Evolutionary conservation across 2,888 invertebrate genomes (phyloP).

Genomic region (Noctua pronuba): DNA sequence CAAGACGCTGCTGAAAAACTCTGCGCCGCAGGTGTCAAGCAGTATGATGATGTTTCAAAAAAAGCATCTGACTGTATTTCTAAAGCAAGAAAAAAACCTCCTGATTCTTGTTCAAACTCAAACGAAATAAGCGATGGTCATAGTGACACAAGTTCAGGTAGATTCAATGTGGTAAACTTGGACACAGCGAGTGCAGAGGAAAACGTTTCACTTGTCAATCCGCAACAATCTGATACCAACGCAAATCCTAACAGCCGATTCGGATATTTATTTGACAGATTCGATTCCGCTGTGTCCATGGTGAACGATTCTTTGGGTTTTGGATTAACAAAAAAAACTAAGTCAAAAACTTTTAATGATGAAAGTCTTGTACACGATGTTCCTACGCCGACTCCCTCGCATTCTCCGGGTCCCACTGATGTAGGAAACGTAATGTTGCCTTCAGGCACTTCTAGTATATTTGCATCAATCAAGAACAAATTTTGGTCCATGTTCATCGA

Average conservation of each 20-base stretch:
- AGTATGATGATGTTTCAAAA: conserved; percentile 62
- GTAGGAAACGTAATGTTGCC: conserved; percentile 25
- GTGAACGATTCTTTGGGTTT: conserved; percentile 63
- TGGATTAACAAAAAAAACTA: conserved; percentile 49
- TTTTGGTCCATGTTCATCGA: conserved; percentile 74
- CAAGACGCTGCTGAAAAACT: conserved; percentile 74
- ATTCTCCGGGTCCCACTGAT: conserved; percentile 49
- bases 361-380: conserved; percentile 68
- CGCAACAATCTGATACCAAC: background rate
- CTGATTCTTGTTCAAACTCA: conserved; percentile 30
- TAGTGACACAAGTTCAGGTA: conserved; percentile 6
- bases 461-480: conserved; percentile 72
- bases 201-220: background rate
- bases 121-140: conserved; percentile 36
- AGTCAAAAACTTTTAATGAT: conserved; percentile 56
- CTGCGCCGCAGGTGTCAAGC: conserved; percentile 69
- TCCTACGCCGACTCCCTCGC: conserved; percentile 42
- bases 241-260: background rate
- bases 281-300: conserved; percentile 68
- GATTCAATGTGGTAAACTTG: conserved; percentile 49
- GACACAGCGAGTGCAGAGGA: conserved; percentile 18
- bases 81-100: background rate
- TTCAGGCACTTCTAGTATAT: conserved; percentile 63
- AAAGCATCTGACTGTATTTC: conserved; percentile 9
- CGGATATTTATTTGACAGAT: conserved; percentile 57